phyloP scores from a whole-genome alignment of 2,888 invertebrate genomes.

The Morpho achilles region DNA sequence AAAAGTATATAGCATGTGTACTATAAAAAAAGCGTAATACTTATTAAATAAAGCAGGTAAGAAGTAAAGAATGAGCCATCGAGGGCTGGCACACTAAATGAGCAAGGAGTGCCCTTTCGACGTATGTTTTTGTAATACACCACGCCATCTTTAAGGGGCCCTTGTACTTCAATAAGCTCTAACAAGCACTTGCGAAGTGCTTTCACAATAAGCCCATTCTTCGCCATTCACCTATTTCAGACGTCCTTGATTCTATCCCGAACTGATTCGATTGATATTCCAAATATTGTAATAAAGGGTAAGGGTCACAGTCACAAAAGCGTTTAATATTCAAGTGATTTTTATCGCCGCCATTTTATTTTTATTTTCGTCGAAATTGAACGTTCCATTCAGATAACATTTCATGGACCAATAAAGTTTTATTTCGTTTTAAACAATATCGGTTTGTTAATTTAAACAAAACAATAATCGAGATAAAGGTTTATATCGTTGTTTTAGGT shows the following conservation, averaged over 20 bases:
- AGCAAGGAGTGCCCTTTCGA: conserved; percentile 66
- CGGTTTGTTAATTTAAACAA: conserved; percentile 13
- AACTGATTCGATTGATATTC: conserved; percentile 27
- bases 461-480: conserved; percentile 17
- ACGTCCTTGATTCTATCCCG: conserved; percentile 61
- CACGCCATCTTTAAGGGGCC: conserved; percentile 47
- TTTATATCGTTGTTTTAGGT: conserved; percentile 18
- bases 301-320: conserved; percentile 56
- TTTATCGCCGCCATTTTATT: conserved; percentile 51
- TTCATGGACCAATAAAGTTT: conserved; percentile 52
- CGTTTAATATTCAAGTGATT: conserved; percentile 50
- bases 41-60: conserved; percentile 45
- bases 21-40: conserved; percentile 8
- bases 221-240: conserved; percentile 57
- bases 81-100: conserved; percentile 65
- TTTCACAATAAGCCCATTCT: conserved; percentile 61
- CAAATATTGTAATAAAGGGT: conserved; percentile 41
- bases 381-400: conserved; percentile 51
- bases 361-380: conserved; percentile 49
- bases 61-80: conserved; percentile 46
- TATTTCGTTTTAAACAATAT: conserved; percentile 34
- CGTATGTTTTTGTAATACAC: conserved; percentile 52
- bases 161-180: conserved; percentile 70
- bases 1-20: too few relatives aligned
- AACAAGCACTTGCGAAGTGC: conserved; percentile 61